These are phyloP conservation scores for Lytechinus pictus DNA, from an alignment of 35 echinoderm and acorn worm genomes.

Conservation along the genomic window DNA sequence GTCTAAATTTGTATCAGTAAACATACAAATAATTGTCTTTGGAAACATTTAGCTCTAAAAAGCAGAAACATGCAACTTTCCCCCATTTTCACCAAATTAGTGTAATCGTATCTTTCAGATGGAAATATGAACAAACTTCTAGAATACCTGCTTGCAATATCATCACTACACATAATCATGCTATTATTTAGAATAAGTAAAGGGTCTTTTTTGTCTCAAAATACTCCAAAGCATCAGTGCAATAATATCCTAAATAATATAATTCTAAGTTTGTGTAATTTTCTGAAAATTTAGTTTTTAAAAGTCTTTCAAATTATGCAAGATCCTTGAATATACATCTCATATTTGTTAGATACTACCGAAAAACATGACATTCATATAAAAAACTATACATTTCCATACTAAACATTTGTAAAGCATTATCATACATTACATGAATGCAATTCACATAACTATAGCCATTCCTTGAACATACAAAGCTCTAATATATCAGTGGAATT, in stretches of 20 bases:
- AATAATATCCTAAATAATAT: no score
- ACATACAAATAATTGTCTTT: neutral
- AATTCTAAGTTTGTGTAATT: no score
- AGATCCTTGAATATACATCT: no score
- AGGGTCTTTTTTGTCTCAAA: no score
- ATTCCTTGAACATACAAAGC: neutral
- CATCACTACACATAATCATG: neutral
- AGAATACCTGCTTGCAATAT: neutral
- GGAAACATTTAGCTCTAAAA: neutral
- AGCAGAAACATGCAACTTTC: no score
- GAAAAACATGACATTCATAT: neutral
- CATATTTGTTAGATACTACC: no score
- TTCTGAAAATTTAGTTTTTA: no score
- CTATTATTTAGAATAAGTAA: neutral
- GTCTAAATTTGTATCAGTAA: neutral
- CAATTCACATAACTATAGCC: neutral
- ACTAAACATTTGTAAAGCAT: neutral
- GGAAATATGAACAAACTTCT: neutral
- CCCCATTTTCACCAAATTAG: no score
- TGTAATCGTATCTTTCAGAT: neutral
- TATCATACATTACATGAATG: neutral
- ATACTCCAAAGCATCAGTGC: no score
- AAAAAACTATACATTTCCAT: neutral
- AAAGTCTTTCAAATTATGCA: no score
- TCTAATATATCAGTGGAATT: neutral